These are phyloP conservation scores for Cardiocondyla obscurior DNA, from an alignment of 1,140 invertebrate species.

Conservation along the genomic window DNA sequence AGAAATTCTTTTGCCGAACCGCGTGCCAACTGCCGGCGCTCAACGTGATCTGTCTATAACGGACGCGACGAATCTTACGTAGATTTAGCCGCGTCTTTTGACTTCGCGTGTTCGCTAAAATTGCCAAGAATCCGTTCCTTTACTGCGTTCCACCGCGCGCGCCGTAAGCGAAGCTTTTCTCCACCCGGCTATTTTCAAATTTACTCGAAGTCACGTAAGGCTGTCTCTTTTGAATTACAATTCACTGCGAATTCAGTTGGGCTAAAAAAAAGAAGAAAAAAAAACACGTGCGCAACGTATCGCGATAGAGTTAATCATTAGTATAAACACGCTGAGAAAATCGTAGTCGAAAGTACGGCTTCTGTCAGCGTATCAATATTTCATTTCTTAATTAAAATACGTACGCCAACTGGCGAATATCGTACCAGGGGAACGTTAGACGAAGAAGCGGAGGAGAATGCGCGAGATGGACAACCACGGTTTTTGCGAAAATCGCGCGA, in stretches of 20 bases:
- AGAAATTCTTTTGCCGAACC: slow-evolving; percentile 24
- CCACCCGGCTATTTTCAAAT: slow-evolving; percentile 62
- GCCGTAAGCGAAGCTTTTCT: slow-evolving; percentile 33
- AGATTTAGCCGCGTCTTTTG: slow-evolving; percentile 15
- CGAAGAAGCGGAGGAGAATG: background rate
- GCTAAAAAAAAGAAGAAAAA: too few species aligned
- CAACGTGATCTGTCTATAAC: slow-evolving; percentile 39
- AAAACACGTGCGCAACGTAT: background rate
- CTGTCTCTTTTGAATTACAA: slow-evolving; percentile 36
- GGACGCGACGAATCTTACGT: slow-evolving; percentile 30
- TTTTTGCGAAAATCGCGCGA: slow-evolving; percentile 30
- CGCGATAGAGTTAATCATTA: too few species aligned
- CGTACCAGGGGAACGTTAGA: background rate
- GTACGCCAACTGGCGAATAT: too few species aligned
- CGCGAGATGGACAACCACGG: slow-evolving; percentile 4
- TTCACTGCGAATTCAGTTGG: slow-evolving; percentile 40
- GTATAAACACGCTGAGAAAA: background rate
- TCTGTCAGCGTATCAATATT: background rate
- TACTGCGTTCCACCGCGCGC: background rate
- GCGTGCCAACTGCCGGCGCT: slow-evolving; percentile 24
- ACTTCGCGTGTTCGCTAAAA: slow-evolving; percentile 49
- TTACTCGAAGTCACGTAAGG: slow-evolving; percentile 49
- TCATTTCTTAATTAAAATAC: background rate
- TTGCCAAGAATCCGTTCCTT: slow-evolving; percentile 44
- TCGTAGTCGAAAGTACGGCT: background rate